phyloP scores from a whole-genome alignment of 64 coral and sea anemone species.

The Montipora capricornis region DNA sequence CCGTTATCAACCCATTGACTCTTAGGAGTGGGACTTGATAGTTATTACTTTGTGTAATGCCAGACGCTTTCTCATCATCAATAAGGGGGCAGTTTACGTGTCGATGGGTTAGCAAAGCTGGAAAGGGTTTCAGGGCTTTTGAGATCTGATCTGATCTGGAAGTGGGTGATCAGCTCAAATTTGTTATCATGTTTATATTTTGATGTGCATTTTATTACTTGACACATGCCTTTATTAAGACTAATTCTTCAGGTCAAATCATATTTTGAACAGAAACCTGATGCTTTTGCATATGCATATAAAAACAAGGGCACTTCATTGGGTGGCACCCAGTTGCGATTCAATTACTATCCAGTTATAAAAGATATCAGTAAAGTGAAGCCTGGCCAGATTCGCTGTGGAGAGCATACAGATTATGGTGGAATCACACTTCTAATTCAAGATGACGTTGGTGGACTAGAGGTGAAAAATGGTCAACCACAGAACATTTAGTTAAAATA shows the following conservation, averaged over 20 bases:
- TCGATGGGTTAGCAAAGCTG: too few relatives aligned
- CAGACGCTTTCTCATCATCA: too few relatives aligned
- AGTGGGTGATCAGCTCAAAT: too few relatives aligned
- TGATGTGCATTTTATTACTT: too few relatives aligned
- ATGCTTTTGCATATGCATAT: not conserved
- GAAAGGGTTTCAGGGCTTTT: too few relatives aligned
- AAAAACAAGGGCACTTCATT: not conserved
- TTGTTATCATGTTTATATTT: too few relatives aligned
- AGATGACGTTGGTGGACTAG: slow-evolving; percentile 72
- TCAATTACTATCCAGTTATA: slow-evolving; percentile 62
- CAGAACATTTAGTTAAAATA: not conserved
- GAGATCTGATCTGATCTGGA: too few relatives aligned
- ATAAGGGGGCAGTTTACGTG: too few relatives aligned
- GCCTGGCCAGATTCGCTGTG: slow-evolving; percentile 67
- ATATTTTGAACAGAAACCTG: not conserved
- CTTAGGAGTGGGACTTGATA: too few relatives aligned
- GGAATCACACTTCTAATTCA: slow-evolving; percentile 68
- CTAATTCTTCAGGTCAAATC: not conserved
- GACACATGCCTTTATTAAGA: too few relatives aligned
- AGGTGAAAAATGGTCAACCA: slow-evolving; percentile 23
- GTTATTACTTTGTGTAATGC: too few relatives aligned
- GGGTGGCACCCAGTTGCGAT: not conserved
- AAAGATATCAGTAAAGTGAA: not conserved
- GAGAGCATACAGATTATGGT: slow-evolving; percentile 68
- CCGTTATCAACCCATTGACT: too few relatives aligned